Evolutionary conservation across 2,888 invertebrate species (phyloP), one percentile per base, ranked within the genome.

Genomic region (Stegophylla sp.): DNA sequence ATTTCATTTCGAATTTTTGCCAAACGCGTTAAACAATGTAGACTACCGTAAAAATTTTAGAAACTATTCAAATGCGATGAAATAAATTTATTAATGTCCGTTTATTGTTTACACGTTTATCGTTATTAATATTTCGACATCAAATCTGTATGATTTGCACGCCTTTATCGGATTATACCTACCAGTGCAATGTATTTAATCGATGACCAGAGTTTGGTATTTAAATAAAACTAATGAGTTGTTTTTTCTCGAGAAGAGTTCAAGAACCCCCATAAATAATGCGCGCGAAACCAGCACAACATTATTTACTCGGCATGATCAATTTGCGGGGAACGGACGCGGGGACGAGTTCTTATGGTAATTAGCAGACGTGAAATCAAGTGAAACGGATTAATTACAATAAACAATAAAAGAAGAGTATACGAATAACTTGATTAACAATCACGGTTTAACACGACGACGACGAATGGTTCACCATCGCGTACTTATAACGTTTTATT

Each of bases 171-270:
- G n/a, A n/a, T n/a, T n/a, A n/a, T n/a, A n/a, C n/a, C n/a, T n/a
- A n/a, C n/a, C n/a, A n/a, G n/a, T n/a, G n/a, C n/a, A n/a, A n/a
- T n/a, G n/a, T n/a, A n/a, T n/a, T n/a, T n/a, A n/a, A n/a, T n/a
- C n/a, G n/a, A n/a, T n/a, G n/a, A n/a, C n/a, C n/a, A n/a, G n/a
- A n/a, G n/a, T n/a, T n/a, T n/a, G n/a, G n/a, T n/a, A n/a, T n/a
- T n/a, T n/a, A n/a, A n/a, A n/a, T n/a, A 73, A 66, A 59, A 26
- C 59, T 73, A 59, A 45, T 59, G 59, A 73, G 43, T 59, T 45
- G 72, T 73, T 73, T 72, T n/a, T 73, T 59, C 43, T 59, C 56
- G 20, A n/a, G n/a, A 59, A 53, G 43, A 59, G 43, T 59, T 73
- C 43, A 26, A 43, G 53, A 53, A 7, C 23, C 72, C n/a, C 43